These are phyloP conservation scores for Drosophila equinoxialis DNA, from an alignment of 1,140 invertebrate genomes.

Conservation along the genomic window DNA sequence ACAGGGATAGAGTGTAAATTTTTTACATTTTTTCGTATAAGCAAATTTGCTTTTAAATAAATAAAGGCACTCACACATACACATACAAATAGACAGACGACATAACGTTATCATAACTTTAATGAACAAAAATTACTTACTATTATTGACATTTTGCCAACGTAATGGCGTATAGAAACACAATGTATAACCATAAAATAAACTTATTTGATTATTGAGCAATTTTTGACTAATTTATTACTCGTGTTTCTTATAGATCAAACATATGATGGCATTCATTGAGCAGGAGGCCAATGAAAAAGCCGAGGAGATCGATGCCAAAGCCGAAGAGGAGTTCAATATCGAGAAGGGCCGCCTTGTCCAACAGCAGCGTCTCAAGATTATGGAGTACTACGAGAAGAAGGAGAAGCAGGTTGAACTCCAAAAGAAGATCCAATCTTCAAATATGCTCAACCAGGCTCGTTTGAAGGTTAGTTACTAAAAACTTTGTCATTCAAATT, in stretches of 20 bases:
- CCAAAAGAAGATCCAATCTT: slow-evolving; percentile 99
- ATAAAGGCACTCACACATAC: slow-evolving; percentile 17
- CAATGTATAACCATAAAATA: background rate
- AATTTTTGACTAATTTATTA: background rate
- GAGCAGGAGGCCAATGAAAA: slow-evolving; percentile 99
- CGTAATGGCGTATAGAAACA: background rate
- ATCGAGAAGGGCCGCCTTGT: slow-evolving; percentile 99
- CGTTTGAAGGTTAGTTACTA: slow-evolving; percentile 88
- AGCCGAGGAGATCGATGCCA: slow-evolving; percentile 99
- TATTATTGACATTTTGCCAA: slow-evolving; percentile 5
- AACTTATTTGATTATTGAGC: slow-evolving; percentile 4
- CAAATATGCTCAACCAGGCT: slow-evolving; percentile 99
- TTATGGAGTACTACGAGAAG: slow-evolving; percentile 99
- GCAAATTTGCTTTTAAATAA: slow-evolving; percentile 45
- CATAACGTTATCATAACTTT: slow-evolving; percentile 7
- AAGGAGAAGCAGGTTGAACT: slow-evolving; percentile 99
- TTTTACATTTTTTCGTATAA: slow-evolving; percentile 29
- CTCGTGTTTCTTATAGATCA: slow-evolving; percentile 89
- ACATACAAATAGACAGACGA: background rate
- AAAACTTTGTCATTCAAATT: background rate
- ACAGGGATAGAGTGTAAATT: background rate
- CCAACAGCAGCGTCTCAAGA: slow-evolving; percentile 98
- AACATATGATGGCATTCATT: slow-evolving; percentile 99
- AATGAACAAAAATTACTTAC: background rate
- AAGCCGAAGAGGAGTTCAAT: slow-evolving; percentile 99